Percentiles rank a stretch among this genome's conserved stretches.
phyloP scores from a whole-genome alignment of 2,797 vertebrate species.

The Mus minutoides region DNA sequence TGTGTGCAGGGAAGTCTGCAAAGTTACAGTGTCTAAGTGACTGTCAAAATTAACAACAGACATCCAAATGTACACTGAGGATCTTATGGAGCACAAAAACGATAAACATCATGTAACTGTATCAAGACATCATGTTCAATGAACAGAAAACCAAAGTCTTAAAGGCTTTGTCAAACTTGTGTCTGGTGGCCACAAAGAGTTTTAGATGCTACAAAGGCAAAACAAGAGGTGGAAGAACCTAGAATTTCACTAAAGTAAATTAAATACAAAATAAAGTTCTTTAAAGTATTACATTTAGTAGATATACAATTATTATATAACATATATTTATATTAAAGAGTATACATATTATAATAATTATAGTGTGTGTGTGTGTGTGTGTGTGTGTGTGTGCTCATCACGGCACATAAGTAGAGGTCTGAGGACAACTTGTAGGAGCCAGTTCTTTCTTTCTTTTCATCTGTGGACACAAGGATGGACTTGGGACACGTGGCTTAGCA shows the following conservation, averaged over 20 bases:
- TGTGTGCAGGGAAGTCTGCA: neutral
- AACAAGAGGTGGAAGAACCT: neutral
- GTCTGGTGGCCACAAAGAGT: neutral
- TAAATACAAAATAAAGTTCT: neutral
- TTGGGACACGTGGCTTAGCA: neutral
- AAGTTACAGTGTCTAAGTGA: neutral
- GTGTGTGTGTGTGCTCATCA: rapidly evolving
- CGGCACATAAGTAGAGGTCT: neutral
- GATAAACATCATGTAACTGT: neutral
- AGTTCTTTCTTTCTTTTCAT: neutral
- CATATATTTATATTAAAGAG: neutral
- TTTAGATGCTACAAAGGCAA: neutral
- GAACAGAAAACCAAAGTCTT: neutral
- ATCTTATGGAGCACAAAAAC: neutral
- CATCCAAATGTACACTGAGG: neutral
- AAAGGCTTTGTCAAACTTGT: neutral
- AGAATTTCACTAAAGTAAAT: neutral
- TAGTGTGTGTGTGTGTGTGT: rapidly evolving
- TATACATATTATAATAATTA: neutral
- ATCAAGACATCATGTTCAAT: neutral
- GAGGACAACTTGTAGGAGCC: neutral
- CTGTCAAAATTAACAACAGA: neutral
- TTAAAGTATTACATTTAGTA: neutral
- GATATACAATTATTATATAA: neutral
- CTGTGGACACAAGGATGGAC: neutral